phyloP scores from a whole-genome alignment of 2,113 vertebrate genomes.

The Hippopotamus amphibius region DNA sequence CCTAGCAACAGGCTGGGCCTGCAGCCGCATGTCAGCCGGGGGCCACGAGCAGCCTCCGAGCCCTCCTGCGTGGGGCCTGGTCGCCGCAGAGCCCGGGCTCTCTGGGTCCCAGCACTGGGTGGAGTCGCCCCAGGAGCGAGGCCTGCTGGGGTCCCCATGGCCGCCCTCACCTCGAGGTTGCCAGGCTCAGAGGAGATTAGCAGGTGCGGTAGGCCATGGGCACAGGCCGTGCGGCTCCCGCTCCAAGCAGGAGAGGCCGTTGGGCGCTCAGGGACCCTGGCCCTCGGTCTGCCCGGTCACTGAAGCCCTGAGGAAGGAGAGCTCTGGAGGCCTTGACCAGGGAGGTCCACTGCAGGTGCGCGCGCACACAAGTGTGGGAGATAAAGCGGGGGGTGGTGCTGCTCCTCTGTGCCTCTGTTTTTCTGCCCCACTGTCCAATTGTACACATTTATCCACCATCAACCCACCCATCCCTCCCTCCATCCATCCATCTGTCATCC shows the following conservation, averaged over 20 bases:
- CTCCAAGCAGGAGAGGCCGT: background rate
- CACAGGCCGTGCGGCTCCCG: fast-evolving
- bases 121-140: fast-evolving
- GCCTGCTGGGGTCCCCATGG: background rate
- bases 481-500: too few species aligned
- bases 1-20: conserved; percentile 72
- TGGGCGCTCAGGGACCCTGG: background rate
- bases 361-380: background rate
- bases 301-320: background rate
- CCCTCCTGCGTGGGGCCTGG: background rate
- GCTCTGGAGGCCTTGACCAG: background rate
- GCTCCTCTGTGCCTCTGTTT: background rate
- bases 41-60: fast-evolving
- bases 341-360: too few species aligned
- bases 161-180: background rate
- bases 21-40: fast-evolving
- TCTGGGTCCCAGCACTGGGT: background rate
- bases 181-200: conserved; percentile 61
- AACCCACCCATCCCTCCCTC: too few species aligned
- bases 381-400: background rate
- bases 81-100: fast-evolving
- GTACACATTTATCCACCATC: background rate
- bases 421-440: background rate
- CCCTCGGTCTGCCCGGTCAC: background rate
- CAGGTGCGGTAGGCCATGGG: background rate